Base-by-base conservation (phyloP, 2,797 vertebrate species). In the Rhabdophis nuchalis region DNA sequence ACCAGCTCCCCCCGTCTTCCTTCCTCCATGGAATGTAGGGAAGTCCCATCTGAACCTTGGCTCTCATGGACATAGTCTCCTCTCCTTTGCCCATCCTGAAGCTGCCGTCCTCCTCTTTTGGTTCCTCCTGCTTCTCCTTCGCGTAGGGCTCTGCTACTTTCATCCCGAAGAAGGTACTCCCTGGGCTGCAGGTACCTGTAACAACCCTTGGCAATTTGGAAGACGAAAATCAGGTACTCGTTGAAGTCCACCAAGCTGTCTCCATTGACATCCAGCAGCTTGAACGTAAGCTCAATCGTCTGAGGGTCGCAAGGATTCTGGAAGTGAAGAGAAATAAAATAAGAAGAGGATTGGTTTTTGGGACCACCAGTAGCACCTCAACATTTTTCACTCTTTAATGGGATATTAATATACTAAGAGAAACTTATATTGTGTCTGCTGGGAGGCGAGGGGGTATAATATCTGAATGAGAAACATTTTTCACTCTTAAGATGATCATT, bases 201-300 rank as follows among this genome's bases (percentile, higher is more conserved):
- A 91, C 97, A 97, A 87, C 97, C 96, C 12, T 96, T 97, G 32
- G 97, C 97, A 50, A 96, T 88, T 36, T 95, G 95, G 96, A 97
- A 97, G 56, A 93, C 41, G 61, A 98, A 1, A 8, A 97, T 58
- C 77, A 98, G 95, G 94, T 98, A 99, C 97, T 99, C 99, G 2
- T 98, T 98, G 93, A 99, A 99, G 91, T 98, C 96, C 32, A 99
- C 97, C 82, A 95, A 82, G 27, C 98, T 98, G 0, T 99, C 98
- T 0, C 97, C 64, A 6, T 98, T 98, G 89, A 98, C 96, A 87
- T 99, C 99, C 96, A 99, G 97, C 93, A 99, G 98, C 95, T 97
- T 98, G 97, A 99, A 98, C 14, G 96, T 96, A 92, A 96, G 89
- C 27, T 97, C 95, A 1, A 97, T 87, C 0, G 96, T 97, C 64